Percentiles rank a stretch among this genome's conserved stretches.
Conservation (phyloP, 2,888 invertebrate species). For the Diloba caeruleocephala region DNA sequence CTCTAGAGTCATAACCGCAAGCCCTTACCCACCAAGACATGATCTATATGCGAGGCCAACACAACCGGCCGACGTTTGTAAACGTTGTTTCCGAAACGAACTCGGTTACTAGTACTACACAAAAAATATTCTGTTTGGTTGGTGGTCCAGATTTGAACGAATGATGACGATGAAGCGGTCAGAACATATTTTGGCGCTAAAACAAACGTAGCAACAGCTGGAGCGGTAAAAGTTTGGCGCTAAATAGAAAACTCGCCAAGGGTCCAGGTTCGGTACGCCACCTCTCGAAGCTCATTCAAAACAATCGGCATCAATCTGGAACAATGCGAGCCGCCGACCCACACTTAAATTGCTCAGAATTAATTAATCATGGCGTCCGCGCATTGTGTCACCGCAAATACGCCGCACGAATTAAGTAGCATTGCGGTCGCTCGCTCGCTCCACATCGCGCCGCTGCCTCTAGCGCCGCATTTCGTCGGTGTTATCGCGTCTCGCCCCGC, state of each 20-base stretch:
- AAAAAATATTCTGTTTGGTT: background rate
- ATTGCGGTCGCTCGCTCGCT: conserved; percentile 15
- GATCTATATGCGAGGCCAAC: background rate
- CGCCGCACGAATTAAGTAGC: conserved; percentile 55
- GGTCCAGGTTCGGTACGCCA: conserved; percentile 49
- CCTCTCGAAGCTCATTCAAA: conserved; percentile 52
- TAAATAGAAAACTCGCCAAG: conserved; percentile 53
- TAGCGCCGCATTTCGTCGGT: conserved; percentile 5
- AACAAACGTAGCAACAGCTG: conserved; percentile 35
- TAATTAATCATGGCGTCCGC: conserved; percentile 62
- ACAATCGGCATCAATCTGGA: conserved; percentile 59
- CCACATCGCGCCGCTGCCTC: conserved; percentile 16
- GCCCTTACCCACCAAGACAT: background rate
- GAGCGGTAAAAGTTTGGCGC: conserved; percentile 31
- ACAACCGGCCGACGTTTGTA: too few species aligned
- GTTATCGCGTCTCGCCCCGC: conserved; percentile 18
- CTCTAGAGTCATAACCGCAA: conserved; percentile 2
- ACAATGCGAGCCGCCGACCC: conserved; percentile 54
- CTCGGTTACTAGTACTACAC: background rate
- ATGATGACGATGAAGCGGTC: background rate
- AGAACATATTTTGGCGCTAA: conserved; percentile 22
- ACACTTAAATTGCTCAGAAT: conserved; percentile 58
- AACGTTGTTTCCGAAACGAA: background rate
- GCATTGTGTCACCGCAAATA: conserved; percentile 53
- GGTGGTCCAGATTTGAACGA: background rate